Evolutionary conservation across 2,797 vertebrate genomes (phyloP).

Genomic region (Podarcis lilfordi): DNA sequence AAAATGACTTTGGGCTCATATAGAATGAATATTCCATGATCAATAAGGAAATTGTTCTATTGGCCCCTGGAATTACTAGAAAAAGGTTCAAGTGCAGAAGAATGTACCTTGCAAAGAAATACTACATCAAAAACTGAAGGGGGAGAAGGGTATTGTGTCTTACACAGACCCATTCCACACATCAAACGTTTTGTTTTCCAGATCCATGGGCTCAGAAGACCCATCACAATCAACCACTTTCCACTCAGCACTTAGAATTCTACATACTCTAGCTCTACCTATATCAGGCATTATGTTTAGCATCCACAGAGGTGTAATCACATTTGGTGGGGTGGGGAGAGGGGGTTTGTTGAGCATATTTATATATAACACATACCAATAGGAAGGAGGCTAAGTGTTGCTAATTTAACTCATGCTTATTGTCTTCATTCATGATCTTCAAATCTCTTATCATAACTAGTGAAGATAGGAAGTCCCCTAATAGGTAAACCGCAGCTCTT

Average conservation of each 20-base stretch:
- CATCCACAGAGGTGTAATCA: neutral
- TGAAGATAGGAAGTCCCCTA: constrained; percentile 58
- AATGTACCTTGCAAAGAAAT: neutral
- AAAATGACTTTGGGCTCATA: neutral
- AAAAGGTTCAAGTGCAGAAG: no score
- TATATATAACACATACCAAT: constrained; percentile 19
- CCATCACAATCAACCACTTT: neutral
- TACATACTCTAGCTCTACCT: neutral
- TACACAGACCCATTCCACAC: neutral
- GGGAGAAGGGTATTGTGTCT: no score
- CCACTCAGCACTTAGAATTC: neutral
- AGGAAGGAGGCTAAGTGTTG: constrained; percentile 44
- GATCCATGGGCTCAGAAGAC: no score
- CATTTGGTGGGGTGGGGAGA: constrained; percentile 20
- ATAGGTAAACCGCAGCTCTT: constrained; percentile 49
- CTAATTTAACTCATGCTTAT: constrained; percentile 44
- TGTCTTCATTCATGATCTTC: constrained; percentile 56
- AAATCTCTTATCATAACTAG: constrained; percentile 54
- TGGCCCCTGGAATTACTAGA: neutral
- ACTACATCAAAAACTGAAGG: neutral
- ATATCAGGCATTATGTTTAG: constrained; percentile 3
- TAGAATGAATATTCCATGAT: neutral
- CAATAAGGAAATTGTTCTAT: neutral
- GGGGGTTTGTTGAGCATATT: constrained; percentile 35
- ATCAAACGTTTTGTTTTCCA: neutral